phyloP scores from a whole-genome alignment of 1,140 invertebrate genomes.

The Condylostylus longicornis region DNA sequence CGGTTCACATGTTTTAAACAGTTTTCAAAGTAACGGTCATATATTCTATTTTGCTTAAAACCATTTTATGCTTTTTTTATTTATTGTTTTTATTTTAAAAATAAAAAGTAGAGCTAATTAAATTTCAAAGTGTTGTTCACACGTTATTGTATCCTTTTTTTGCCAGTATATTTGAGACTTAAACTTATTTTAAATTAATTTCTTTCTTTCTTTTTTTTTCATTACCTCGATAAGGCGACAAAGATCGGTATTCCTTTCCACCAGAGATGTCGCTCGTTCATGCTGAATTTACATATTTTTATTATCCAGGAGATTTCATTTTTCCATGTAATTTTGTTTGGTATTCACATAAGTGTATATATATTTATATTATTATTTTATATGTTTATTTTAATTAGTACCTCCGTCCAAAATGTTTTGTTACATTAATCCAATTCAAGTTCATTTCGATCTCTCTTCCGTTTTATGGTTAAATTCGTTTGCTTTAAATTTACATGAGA shows the following conservation, averaged over 20 bases:
- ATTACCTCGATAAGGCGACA: too few species aligned
- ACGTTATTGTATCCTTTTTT: conserved; percentile 1
- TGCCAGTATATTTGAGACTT: conserved; percentile 1
- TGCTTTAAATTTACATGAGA: conserved; percentile 66
- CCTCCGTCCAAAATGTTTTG: conserved; percentile 85
- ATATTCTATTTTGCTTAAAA: background rate
- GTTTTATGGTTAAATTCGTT: conserved; percentile 91
- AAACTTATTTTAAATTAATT: conserved; percentile 5
- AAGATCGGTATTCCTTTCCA: conserved; percentile 66
- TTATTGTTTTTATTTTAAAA: background rate
- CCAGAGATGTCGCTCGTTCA: conserved; percentile 80
- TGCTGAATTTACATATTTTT: conserved; percentile 92
- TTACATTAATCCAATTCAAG: conserved; percentile 73
- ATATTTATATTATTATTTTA: too few species aligned
- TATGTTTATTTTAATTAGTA: conserved; percentile 41
- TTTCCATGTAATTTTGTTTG: conserved; percentile 89
- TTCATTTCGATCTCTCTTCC: conserved; percentile 71
- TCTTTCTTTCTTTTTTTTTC: conserved; percentile 18
- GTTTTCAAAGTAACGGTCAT: too few species aligned
- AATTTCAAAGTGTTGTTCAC: background rate
- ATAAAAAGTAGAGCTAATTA: background rate
- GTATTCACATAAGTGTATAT: too few species aligned
- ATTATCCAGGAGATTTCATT: conserved; percentile 83
- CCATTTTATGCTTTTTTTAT: conserved; percentile 1
- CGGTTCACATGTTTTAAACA: too few species aligned